Percentiles rank a stretch among this genome's conserved stretches.
Conservation (phyloP, 2,888 invertebrate species). For the Drosophila niveifrons region DNA sequence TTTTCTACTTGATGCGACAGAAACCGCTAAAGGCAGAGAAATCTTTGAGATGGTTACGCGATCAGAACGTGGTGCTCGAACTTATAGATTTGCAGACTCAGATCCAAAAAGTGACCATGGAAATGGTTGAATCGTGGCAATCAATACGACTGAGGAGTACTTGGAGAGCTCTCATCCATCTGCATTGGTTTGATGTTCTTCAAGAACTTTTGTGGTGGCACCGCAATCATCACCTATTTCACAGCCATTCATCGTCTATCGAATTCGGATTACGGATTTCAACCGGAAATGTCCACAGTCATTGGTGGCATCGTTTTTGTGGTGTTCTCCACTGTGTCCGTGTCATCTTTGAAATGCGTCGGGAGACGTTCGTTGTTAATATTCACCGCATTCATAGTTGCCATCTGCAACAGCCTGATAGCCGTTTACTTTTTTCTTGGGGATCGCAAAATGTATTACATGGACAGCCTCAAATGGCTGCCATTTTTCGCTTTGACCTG, state of each 20-base stretch:
- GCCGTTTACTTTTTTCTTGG: conserved; percentile 88
- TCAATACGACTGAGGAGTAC: not conserved
- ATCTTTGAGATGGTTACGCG: conserved; percentile 89
- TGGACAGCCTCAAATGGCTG: conserved; percentile 88
- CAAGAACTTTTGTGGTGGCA: conserved; percentile 93
- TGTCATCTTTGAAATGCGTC: conserved; percentile 90
- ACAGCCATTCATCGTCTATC: conserved; percentile 88
- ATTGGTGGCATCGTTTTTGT: conserved; percentile 92
- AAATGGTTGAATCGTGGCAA: not conserved
- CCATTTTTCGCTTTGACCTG: conserved; percentile 87
- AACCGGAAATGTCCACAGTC: conserved; percentile 88
- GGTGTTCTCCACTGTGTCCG: conserved; percentile 87
- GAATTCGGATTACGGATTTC: not conserved
- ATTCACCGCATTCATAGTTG: conserved; percentile 89
- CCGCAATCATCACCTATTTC: conserved; percentile 91
- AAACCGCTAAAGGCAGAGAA: conserved; percentile 88
- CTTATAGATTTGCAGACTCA: not conserved
- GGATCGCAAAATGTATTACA: conserved; percentile 33
- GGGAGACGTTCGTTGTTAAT: conserved; percentile 91
- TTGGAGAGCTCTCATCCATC: not conserved
- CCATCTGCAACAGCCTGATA: conserved; percentile 88
- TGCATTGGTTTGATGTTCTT: conserved; percentile 89
- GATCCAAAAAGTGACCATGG: not conserved
- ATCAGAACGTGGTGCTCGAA: not conserved
- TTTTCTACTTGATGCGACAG: conserved; percentile 87